A percentile compares a stretch with the other conserved stretches of the same genome.
These are phyloP conservation scores for Amblyteles armatorius DNA, from an alignment of 2,888 invertebrate genomes.

Conservation along the genomic window DNA sequence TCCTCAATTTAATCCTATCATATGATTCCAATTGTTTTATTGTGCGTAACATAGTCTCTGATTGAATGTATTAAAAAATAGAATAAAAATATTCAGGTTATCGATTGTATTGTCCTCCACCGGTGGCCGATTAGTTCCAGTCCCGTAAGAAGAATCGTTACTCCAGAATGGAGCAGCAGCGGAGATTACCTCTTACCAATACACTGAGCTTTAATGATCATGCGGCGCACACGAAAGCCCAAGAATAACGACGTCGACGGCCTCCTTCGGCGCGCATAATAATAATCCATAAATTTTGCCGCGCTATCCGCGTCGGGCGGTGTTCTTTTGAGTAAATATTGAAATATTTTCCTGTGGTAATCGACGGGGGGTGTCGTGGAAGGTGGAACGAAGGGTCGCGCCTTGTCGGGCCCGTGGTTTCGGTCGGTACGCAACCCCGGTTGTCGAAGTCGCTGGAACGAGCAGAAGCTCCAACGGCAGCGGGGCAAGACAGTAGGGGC, in stretches of 20 bases:
- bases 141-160: neutral
- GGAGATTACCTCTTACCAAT: neutral
- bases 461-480: slow-evolving; percentile 45
- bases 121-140: neutral
- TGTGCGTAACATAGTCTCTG: neutral
- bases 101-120: neutral
- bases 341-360: slow-evolving; percentile 78
- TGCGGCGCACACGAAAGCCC: neutral
- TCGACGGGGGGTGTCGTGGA: slow-evolving; percentile 67
- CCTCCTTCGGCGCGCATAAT: slow-evolving; percentile 51
- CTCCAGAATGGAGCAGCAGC: neutral
- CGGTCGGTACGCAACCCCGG: slow-evolving; percentile 28
- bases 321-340: slow-evolving; percentile 79
- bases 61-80: neutral
- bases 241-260: slow-evolving; percentile 40
- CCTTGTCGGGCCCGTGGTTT: slow-evolving; percentile 30
- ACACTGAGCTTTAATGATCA: neutral
- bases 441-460: slow-evolving; percentile 53
- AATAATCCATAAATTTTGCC: slow-evolving; percentile 72
- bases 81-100: neutral
- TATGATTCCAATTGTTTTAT: neutral
- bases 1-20: neutral
- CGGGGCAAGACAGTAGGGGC: slow-evolving; percentile 69
- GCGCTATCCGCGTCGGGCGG: slow-evolving; percentile 60
- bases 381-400: slow-evolving; percentile 57